phyloP scores from a whole-genome alignment of 2,113 vertebrate species.

The Smithornis capensis region DNA sequence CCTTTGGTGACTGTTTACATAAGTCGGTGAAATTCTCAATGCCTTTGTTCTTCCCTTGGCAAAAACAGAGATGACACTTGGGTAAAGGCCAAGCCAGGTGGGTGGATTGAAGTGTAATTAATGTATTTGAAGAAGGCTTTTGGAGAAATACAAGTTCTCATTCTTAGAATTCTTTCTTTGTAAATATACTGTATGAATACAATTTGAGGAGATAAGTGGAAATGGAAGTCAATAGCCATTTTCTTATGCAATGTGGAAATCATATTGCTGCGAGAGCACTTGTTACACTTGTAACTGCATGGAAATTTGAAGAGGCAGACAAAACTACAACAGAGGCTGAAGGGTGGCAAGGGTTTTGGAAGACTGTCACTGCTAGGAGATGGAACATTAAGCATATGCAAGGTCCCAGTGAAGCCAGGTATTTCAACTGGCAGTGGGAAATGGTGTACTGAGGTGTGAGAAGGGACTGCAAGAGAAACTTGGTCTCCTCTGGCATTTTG shows the following conservation, averaged over 20 bases:
- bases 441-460: not conserved
- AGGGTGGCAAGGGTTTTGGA: not conserved
- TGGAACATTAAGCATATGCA: rapidly evolving
- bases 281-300: not conserved
- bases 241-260: not conserved
- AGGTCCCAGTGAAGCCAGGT: not conserved
- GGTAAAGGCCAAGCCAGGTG: not conserved
- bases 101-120: not conserved
- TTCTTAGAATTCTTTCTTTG: not conserved
- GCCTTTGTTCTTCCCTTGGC: not conserved
- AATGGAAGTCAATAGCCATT: not conserved
- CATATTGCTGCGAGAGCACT: not conserved
- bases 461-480: not conserved
- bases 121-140: not conserved
- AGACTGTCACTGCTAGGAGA: not conserved
- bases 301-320: not conserved
- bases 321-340: not conserved
- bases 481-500: not conserved
- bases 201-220: not conserved
- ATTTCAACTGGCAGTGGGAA: not conserved
- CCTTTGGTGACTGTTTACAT: not conserved
- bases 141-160: not conserved
- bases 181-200: not conserved
- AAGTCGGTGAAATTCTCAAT: not conserved
- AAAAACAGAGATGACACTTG: not conserved